These are phyloP conservation scores for Ctena decussata DNA, from an alignment of 2,888 invertebrate species.

Conservation along the genomic window DNA sequence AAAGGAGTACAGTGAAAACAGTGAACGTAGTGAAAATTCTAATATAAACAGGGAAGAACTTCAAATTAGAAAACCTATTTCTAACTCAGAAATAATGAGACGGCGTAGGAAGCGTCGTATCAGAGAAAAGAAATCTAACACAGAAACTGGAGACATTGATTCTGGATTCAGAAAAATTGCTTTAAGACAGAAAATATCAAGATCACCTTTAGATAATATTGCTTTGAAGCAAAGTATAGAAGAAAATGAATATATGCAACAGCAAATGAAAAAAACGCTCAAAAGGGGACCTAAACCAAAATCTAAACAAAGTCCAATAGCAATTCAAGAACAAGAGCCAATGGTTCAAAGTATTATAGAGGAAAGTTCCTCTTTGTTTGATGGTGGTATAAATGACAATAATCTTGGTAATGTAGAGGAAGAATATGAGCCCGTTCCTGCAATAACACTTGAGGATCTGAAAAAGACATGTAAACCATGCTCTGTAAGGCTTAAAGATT, in stretches of 20 bases:
- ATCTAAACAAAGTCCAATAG: slow-evolving; percentile 29
- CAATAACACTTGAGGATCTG: slow-evolving; percentile 31
- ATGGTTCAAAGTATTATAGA: background rate
- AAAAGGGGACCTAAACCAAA: slow-evolving; percentile 67
- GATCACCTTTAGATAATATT: slow-evolving; percentile 81
- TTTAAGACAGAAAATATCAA: slow-evolving; percentile 77
- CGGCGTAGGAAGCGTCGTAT: background rate
- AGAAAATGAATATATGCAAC: slow-evolving; percentile 76
- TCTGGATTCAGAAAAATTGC: slow-evolving; percentile 63
- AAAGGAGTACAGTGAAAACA: background rate
- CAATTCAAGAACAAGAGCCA: background rate
- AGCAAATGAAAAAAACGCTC: slow-evolving; percentile 71
- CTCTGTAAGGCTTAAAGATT: slow-evolving; percentile 75
- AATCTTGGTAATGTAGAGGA: no score
- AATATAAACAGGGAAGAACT: background rate
- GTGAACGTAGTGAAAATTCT: background rate
- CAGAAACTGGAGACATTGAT: background rate
- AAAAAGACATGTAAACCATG: slow-evolving; percentile 68
- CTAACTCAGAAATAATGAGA: background rate
- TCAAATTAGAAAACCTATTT: background rate
- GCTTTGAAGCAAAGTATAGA: slow-evolving; percentile 79
- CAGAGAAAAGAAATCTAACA: background rate
- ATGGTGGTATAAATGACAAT: no score
- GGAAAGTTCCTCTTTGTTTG: background rate
- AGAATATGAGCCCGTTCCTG: background rate